Conservation (phyloP, 2,888 invertebrate species). For the Acronicta psi region DNA sequence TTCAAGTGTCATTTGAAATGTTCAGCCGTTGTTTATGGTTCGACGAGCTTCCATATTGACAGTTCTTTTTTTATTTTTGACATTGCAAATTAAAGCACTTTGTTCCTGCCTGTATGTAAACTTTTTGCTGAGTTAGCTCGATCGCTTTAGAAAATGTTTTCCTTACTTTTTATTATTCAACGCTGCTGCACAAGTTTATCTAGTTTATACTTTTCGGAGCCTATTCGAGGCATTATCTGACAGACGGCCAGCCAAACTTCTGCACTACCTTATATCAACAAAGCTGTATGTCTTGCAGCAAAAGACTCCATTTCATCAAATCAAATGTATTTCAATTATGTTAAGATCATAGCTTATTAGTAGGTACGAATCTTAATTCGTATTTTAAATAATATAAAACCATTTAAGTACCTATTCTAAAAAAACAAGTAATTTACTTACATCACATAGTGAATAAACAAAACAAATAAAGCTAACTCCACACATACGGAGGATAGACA, state of each 20-base stretch:
- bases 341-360: too few species aligned
- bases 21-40: slow-evolving; percentile 49
- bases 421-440: slow-evolving; percentile 14
- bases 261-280: too few species aligned
- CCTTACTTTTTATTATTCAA: too few species aligned
- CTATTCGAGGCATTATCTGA: too few species aligned
- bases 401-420: neutral
- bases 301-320: too few species aligned
- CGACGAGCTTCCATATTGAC: slow-evolving; percentile 43
- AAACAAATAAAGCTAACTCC: slow-evolving; percentile 20
- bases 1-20: slow-evolving; percentile 53
- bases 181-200: too few species aligned
- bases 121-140: neutral
- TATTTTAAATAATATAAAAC: neutral
- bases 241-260: too few species aligned
- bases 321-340: too few species aligned
- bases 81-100: neutral
- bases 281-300: too few species aligned
- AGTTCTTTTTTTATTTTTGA: slow-evolving; percentile 9
- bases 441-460: slow-evolving; percentile 25
- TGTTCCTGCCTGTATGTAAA: neutral
- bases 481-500: slow-evolving; percentile 52
- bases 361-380: too few species aligned
- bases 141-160: too few species aligned
- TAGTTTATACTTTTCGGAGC: too few species aligned